Evolutionary conservation across 2,797 vertebrate species (phyloP).

Genomic region (Mycteria americana): DNA sequence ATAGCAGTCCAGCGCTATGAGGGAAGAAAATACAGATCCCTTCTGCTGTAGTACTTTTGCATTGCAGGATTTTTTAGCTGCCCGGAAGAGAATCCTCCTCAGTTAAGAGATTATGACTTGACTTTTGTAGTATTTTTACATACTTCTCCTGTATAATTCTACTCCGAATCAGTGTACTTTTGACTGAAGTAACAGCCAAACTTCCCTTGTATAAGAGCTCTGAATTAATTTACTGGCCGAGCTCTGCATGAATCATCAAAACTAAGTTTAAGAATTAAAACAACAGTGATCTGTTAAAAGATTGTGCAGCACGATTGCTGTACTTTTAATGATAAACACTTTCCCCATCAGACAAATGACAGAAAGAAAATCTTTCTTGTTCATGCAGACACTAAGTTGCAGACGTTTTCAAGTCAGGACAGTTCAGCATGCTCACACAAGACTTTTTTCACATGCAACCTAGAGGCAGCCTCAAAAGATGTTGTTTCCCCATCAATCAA

Average conservation of each 20-base stretch:
- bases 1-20: background rate
- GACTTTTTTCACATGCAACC: background rate
- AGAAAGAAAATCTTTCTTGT: background rate
- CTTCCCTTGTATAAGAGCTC: background rate
- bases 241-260: background rate
- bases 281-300: background rate
- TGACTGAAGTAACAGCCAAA: background rate
- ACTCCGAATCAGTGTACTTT: background rate
- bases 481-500: background rate
- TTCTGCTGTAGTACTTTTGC: background rate
- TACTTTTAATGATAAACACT: background rate
- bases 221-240: background rate
- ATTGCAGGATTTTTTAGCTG: background rate
- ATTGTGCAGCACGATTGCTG: background rate
- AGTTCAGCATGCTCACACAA: background rate
- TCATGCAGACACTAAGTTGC: background rate
- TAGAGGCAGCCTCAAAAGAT: background rate
- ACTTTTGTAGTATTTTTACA: background rate
- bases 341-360: background rate
- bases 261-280: background rate
- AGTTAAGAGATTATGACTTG: background rate
- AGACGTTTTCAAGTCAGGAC: constrained; percentile 18
- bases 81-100: background rate
- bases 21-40: background rate
- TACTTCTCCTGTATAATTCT: background rate